Conservation (phyloP, 2,113 vertebrate genomes). For the Protobothrops flavoviridis region DNA sequence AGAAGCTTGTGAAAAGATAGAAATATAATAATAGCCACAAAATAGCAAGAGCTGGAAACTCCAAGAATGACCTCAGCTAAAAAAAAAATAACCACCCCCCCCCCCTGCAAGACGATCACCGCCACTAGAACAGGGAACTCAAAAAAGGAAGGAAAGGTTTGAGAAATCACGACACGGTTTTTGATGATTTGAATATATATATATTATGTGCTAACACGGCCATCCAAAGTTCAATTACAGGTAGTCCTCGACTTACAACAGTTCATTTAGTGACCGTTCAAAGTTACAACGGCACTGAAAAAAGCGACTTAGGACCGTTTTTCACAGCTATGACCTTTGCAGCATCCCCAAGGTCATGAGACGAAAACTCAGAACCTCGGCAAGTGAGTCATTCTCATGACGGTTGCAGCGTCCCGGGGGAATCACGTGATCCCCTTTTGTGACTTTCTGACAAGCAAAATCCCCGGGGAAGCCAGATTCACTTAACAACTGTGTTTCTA, state of each 20-base stretch:
- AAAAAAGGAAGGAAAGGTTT: not conserved
- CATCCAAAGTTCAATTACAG: not conserved
- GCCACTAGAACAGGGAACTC: not conserved
- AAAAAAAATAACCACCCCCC: not conserved
- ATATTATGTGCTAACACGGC: not conserved
- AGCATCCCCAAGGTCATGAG: accelerated
- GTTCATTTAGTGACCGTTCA: not conserved
- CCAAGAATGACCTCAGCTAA: not conserved
- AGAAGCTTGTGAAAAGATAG: not conserved
- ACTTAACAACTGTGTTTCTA: not conserved
- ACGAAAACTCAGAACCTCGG: not conserved
- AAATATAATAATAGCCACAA: not conserved
- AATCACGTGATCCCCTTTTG: not conserved
- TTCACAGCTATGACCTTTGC: not conserved
- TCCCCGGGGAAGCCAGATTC: not conserved
- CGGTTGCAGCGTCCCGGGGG: not conserved
- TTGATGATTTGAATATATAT: not conserved
- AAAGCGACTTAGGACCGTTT: not conserved
- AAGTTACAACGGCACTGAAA: not conserved
- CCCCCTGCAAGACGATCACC: not conserved
- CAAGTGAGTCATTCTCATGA: not conserved
- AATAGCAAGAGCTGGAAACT: not conserved
- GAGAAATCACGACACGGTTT: not conserved
- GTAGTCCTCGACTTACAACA: not conserved
- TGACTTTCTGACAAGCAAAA: not conserved